Evolutionary conservation across 2,797 vertebrate species (phyloP), one percentile per base, ranked within the genome.

Genomic region (Antennarius maculatus): DNA sequence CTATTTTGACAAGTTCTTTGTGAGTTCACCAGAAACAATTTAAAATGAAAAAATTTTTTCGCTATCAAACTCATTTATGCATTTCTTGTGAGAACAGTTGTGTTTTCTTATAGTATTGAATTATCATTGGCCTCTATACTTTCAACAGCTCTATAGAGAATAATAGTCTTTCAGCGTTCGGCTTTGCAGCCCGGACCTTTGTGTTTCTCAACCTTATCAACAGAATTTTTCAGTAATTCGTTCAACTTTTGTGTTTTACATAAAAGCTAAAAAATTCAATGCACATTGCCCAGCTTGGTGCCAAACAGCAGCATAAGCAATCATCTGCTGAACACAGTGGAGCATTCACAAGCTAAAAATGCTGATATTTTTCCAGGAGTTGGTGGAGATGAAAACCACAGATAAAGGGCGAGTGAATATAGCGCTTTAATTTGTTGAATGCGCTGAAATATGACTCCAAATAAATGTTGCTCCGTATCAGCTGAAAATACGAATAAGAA

Each of bases 21-120:
- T 69, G 45, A 61, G 52, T 61, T 69, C 43, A 59, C 54, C 62
- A 50, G 34, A 65, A 46, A 41, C 29, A 82, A 69, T 51, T 66
- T 43, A 57, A 58, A 77, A 16, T 15, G 13, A 3, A 1, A 77
- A 48, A 31, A 58, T 52, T 53, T 53, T 53, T 55, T 31, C 54
- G 15, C 53, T 43, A 65, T 59, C 15, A 66, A 62, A 59, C 56
- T 47, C 45, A 5, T 47, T 45, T 52, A 3, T 66, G 16, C 39
- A 0, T 29, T 31, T 65, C 47, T 10, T 64, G 14, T 52, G 63
- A 72, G 56, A 39, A 66, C 6, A 10, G 8, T 46, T 3, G 29
- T 8, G 5, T 8, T 50, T 16, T 53, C 13, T 41, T 6, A 0
- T 29, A 6, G 6, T 12, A 18, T 53, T 45, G 34, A 62, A 51